Evolutionary conservation across 2,888 invertebrate species (phyloP).

Genomic region (Zaprionus bogoriensis): DNA sequence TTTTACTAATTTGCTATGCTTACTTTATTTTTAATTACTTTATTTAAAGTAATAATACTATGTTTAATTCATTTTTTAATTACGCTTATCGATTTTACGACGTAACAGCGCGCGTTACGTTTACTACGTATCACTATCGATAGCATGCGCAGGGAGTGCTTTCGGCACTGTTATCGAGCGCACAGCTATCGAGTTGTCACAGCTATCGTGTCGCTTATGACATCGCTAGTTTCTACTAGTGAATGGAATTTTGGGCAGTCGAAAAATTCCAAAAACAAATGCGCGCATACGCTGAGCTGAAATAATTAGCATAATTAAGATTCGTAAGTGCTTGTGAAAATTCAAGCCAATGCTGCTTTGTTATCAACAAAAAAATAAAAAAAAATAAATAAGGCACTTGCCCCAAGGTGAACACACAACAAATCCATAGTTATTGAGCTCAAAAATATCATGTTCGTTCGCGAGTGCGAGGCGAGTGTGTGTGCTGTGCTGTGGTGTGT

Average conservation of each 20-base stretch:
- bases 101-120: slow-evolving; percentile 5
- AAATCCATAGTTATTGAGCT: slow-evolving; percentile 46
- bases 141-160: slow-evolving; percentile 15
- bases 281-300: slow-evolving; percentile 46
- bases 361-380: no score
- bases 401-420: slow-evolving; percentile 34
- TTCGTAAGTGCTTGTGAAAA: slow-evolving; percentile 58
- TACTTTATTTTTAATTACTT: not conserved
- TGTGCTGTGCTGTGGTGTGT: no score
- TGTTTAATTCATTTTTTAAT: not conserved
- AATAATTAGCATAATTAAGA: slow-evolving; percentile 42
- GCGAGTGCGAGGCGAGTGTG: slow-evolving; percentile 27
- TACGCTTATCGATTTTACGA: not conserved
- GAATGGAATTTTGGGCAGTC: slow-evolving; percentile 63
- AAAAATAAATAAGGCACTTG: no score
- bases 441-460: slow-evolving; percentile 44
- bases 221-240: slow-evolving; percentile 55
- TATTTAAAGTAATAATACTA: no score
- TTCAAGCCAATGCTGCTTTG: slow-evolving; percentile 24
- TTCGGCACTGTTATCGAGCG: not conserved
- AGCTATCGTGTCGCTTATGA: slow-evolving; percentile 12
- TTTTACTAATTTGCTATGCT: not conserved
- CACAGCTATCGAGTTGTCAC: slow-evolving; percentile 19
- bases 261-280: slow-evolving; percentile 70
- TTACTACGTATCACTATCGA: slow-evolving; percentile 25